These are phyloP conservation scores for Lasioglossum oenotherae DNA, from an alignment of 2,888 invertebrate species.

Conservation along the genomic window DNA sequence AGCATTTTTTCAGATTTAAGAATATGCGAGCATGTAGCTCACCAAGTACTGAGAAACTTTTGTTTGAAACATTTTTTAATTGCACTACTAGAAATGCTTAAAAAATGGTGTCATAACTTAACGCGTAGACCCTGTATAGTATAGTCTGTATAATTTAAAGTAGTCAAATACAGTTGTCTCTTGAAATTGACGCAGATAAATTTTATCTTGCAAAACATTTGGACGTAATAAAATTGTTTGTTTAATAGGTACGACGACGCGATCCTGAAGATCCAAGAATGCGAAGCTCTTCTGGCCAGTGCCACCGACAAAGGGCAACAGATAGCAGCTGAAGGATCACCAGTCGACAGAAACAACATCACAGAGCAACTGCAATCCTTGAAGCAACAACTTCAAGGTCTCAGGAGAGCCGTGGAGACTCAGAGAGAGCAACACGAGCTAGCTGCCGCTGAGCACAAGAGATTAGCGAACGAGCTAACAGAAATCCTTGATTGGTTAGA, in stretches of 20 bases:
- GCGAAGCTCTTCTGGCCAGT: conserved; percentile 93
- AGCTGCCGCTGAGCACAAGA: conserved; percentile 94
- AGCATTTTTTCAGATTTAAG: no score
- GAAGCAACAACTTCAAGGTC: conserved; percentile 92
- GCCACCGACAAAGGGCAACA: conserved; percentile 97
- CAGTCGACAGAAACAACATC: conserved; percentile 94
- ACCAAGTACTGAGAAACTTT: no score
- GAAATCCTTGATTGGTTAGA: conserved; percentile 93
- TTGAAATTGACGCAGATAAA: background rate
- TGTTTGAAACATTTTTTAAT: no score
- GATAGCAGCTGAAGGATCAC: conserved; percentile 95
- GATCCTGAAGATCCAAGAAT: conserved; percentile 94
- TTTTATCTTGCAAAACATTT: background rate
- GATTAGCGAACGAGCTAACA: conserved; percentile 93
- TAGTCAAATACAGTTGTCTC: no score
- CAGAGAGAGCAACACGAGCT: conserved; percentile 95
- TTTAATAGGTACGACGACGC: conserved; percentile 89
- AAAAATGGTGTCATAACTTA: no score
- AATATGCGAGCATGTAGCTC: no score
- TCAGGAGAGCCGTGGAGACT: conserved; percentile 93
- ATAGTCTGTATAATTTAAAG: no score
- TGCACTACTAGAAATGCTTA: no score
- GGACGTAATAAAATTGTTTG: background rate
- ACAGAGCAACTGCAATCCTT: conserved; percentile 94
- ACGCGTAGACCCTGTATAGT: no score